Base-by-base conservation (phyloP, 2,888 invertebrate species). In the Acleris literana region DNA sequence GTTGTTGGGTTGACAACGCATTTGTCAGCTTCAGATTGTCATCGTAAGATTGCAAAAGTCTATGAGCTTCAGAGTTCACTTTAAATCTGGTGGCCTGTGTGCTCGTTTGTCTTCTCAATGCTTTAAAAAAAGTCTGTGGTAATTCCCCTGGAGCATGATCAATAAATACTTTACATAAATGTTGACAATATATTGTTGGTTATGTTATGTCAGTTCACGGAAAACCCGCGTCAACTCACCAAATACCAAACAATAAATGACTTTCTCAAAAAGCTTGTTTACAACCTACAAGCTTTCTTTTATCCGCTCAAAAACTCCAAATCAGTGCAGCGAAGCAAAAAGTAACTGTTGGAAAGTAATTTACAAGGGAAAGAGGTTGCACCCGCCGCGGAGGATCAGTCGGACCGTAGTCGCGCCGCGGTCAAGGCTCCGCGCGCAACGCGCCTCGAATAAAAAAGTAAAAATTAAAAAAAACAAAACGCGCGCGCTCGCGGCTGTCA, bases 331-430 rank as follows among this genome's bases (percentile, higher is more conserved):
- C 85, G 86, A 79, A 87, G 90, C 90, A 88, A 90, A 88, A 89
- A 89, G 80, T 90, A 89, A 90, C 90, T 86, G 92, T 91, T 85
- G 88, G 90, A 88, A 90, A 89, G 89, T 88, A 85, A 86, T 87
- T 86, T 87, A 85, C 86, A 84, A 81, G 82, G 83, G 84, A 82
- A 83, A 82, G 75, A 80, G 80, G 81, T 76, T 78, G 73, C 80
- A 75, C 72, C 82, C 82, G 79, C 72, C 78, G 76, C 83, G 79
- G 79, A 76, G 77, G 76, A 73, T 88, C 90, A 91, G 91, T 92
- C 74, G 76, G 83, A 79, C 88, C 86, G 85, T 83, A 86, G 87
- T 83, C 87, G 88, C 80, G 82, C 83, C 79, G 86, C 92, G 91
- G 92, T 90, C 91, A 90, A 92, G 90, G 88, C 87, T 84, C 79